Evolutionary conservation across 1,140 invertebrate genomes (phyloP).

Genomic region (Lucilia cuprina): DNA sequence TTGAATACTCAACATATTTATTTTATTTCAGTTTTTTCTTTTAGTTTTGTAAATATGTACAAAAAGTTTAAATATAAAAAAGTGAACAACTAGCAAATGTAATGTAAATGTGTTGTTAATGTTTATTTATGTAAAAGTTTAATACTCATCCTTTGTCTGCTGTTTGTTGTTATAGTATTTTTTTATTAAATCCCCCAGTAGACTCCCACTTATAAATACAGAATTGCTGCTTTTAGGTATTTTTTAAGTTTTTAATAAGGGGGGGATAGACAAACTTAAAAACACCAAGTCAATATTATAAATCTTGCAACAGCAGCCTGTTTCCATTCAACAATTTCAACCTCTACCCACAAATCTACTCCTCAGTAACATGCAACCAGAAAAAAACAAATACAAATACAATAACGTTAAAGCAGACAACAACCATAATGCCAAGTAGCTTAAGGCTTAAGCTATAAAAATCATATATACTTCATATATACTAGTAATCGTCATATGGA

Average conservation of each 20-base stretch:
- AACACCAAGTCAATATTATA: neutral
- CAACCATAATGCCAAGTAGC: neutral
- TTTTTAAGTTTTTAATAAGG: neutral
- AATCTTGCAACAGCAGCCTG: neutral
- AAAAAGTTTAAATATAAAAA: neutral
- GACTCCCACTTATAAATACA: neutral
- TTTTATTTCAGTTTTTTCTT: neutral
- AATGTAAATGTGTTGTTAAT: slow-evolving; percentile 15
- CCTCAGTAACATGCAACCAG: neutral
- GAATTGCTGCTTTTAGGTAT: neutral
- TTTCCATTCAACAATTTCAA: neutral
- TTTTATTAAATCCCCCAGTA: neutral
- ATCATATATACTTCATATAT: neutral
- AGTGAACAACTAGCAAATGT: neutral
- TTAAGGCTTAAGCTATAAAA: neutral
- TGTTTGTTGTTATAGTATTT: neutral
- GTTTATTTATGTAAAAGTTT: slow-evolving; percentile 15
- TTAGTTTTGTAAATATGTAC: neutral
- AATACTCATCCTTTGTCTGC: neutral
- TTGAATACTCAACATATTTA: neutral
- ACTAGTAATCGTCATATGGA: too few species aligned
- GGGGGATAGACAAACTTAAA: neutral
- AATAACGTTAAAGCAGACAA: neutral
- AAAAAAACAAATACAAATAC: neutral
- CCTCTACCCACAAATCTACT: neutral